Conservation (phyloP, 1,140 invertebrate species). For the Aphelinus certus region DNA sequence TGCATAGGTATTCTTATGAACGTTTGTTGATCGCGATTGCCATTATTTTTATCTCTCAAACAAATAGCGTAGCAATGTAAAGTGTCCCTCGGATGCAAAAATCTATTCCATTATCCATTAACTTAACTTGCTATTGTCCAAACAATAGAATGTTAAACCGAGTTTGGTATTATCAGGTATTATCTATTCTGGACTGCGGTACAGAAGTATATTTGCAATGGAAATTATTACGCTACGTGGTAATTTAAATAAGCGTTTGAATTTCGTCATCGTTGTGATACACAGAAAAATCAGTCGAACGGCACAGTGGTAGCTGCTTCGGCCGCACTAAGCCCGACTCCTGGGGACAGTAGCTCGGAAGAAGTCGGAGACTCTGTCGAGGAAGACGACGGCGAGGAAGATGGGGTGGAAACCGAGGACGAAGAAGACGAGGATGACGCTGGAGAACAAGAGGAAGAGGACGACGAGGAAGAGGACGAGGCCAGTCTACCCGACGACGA, state of each 20-base stretch:
- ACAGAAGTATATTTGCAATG: too few species aligned
- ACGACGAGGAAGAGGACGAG: slow-evolving; percentile 32
- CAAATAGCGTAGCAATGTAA: too few species aligned
- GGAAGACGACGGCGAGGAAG: slow-evolving; percentile 24
- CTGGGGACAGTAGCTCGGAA: slow-evolving; percentile 10
- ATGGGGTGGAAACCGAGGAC: slow-evolving; percentile 42
- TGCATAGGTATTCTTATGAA: too few species aligned
- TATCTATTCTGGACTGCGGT: too few species aligned
- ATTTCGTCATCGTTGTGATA: neutral
- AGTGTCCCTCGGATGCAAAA: too few species aligned
- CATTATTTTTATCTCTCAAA: too few species aligned
- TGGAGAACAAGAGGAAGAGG: slow-evolving; percentile 35
- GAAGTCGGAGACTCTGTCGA: slow-evolving; percentile 29
- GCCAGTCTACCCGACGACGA: slow-evolving; percentile 34
- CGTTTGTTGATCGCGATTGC: too few species aligned
- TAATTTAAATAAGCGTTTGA: neutral
- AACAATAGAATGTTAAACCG: too few species aligned
- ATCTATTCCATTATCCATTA: too few species aligned
- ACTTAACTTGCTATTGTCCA: too few species aligned
- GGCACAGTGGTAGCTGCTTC: neutral
- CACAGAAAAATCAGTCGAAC: neutral
- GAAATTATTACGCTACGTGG: too few species aligned
- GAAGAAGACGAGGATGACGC: slow-evolving; percentile 40
- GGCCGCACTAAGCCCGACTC: neutral
- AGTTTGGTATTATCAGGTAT: too few species aligned